Conservation (phyloP, 2,888 invertebrate genomes). For the Diabrotica balteata region DNA sequence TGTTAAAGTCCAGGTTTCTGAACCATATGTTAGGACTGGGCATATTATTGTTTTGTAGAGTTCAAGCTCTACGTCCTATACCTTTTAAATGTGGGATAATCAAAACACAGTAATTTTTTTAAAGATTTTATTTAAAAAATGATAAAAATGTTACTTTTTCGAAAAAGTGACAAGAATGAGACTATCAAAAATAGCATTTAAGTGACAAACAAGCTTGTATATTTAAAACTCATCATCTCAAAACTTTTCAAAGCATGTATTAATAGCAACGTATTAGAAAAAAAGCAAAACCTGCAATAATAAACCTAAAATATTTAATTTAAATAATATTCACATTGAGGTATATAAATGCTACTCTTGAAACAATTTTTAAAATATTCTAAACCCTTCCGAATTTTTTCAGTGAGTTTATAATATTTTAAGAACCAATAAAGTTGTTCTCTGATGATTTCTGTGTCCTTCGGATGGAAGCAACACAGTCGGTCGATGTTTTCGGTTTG, state of each 20-base stretch:
- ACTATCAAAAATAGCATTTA: conserved; percentile 10
- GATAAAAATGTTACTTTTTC: conserved; percentile 9
- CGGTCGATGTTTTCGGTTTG: conserved; percentile 34
- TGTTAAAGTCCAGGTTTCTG: too few relatives aligned
- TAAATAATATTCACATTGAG: neutral
- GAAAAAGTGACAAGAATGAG: neutral
- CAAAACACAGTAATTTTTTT: neutral
- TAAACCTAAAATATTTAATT: neutral
- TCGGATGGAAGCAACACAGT: conserved; percentile 12
- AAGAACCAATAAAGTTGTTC: conserved; percentile 12
- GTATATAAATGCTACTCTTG: conserved; percentile 10
- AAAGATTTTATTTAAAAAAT: conserved; percentile 5
- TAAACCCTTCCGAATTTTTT: neutral
- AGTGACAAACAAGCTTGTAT: neutral
- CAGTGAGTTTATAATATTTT: too few relatives aligned
- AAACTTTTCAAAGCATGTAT: conserved; percentile 5
- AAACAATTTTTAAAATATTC: neutral
- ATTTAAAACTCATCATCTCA: neutral
- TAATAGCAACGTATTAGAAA: conserved; percentile 5
- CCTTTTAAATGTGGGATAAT: neutral
- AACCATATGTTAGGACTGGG: too few relatives aligned
- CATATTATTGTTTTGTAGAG: too few relatives aligned
- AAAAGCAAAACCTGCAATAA: conserved; percentile 1
- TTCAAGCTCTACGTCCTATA: too few relatives aligned
- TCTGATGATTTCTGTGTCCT: conserved; percentile 20